Evolutionary conservation across 2,113 vertebrate species (phyloP), one percentile per base, ranked within the genome.

Genomic region (Acrocephalus kingi): DNA sequence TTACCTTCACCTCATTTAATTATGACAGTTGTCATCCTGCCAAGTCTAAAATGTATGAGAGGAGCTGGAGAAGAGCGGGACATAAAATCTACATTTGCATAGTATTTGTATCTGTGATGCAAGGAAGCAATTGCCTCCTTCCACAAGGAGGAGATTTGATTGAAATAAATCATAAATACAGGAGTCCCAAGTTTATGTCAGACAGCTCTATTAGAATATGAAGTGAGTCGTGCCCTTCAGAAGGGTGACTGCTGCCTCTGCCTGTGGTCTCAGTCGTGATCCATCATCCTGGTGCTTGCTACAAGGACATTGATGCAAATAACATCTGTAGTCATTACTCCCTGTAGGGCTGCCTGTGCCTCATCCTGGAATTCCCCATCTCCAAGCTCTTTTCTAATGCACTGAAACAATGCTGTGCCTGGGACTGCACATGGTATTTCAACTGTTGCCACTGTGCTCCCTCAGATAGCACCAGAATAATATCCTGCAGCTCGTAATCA

Each of bases 311-410:
- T 15, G 86, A 93, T 95, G 92, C 96, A 96, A 96, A 96, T 96
- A 95, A 76, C 93, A 89, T 92, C 88, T 94, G 76, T 78, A 94
- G 90, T 90, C 94, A 89, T 95, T 56, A 37, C 69, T 96, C 96
- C 90, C 93, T 79, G 54, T 39, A 75, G 96, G 89, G 79, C 85
- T 62, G 87, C 39, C 81, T 86, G 19, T 73, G 91, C 90, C 90
- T 94, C 96, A 92, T 48, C 39, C 4, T 90, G 96, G 92, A 97
- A 96, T 96, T 96, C 90, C 96, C 96, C 93, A 77, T 87, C 93
- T 92, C 22, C 24, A 28, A 51, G 76, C 93, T 84, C 92, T 81
- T 86, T 72, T 93, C 86, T 87, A 41, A 58, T 58, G 35, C 61
- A 58, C 58, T 54, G 82, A 30, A 61, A 27, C 90, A 69, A 6